Evolutionary conservation across 2,797 vertebrate genomes (phyloP), one percentile per base, ranked within the genome.

Genomic region (Esox lucius): DNA sequence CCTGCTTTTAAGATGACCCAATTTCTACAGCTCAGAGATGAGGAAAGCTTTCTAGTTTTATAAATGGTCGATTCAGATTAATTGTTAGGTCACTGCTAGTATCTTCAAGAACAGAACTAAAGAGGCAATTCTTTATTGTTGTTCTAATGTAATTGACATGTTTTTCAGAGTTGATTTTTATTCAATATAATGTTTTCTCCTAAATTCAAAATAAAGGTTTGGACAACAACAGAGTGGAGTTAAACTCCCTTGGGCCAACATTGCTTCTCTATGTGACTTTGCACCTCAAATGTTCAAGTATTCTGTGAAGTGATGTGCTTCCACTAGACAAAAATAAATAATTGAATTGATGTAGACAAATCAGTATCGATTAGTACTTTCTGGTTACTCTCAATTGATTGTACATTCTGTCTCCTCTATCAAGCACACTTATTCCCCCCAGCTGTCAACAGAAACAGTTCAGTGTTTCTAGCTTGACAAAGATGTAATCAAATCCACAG

Each of bases 311-410:
- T 39, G 35, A 2, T 39, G 35, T 8, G 7, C 53, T 56, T 22
- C 19, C n/a, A 56, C 19, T 22, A 22, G 19, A 56, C 53, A 56
- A 56, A 56, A 15, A 56, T 22, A 1, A 56, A 22, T 22, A 17
- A 56, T 61, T 61, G n/a, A 22, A 61, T 61, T 26, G n/a, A 61
- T 61, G 56, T 24, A 61, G 24, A 61, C 56, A n/a, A 61, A 61
- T 24, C 56, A 61, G n/a, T 9, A 61, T 61, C 7, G 56, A 61
- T 26, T 12, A 26, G 56, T 26, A 61, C 56, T 61, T 24, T 61
- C 22, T 61, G 22, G 11, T 61, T 61, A 61, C 56, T 22, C 11
- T 61, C 9, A 4, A 17, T 33, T 66, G 28, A 65, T 16, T 65
- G 64, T 66, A 15, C 62, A 31, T 65, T 33, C 31, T 33, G 28